phyloP scores from a whole-genome alignment of 2,797 vertebrate genomes.

The Valencia hispanica region DNA sequence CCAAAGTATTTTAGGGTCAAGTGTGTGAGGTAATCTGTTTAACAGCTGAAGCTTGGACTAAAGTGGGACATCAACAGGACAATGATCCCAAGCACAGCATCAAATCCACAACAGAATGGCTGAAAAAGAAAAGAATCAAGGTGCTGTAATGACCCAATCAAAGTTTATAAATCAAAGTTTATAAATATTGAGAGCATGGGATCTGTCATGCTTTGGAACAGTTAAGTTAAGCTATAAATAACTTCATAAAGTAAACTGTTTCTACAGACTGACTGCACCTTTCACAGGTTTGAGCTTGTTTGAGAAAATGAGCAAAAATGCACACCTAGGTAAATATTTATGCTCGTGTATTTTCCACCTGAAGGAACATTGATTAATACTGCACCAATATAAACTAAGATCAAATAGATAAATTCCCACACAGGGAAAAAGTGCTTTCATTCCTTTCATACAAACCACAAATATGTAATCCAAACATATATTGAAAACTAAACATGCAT shows the following conservation, averaged over 20 bases:
- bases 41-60: background rate
- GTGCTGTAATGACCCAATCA: background rate
- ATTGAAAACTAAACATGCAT: background rate
- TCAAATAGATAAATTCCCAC: background rate
- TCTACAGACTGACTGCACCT: background rate
- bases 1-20: too few species aligned
- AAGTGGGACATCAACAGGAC: background rate
- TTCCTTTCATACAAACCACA: constrained; percentile 3
- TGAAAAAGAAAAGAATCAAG: background rate
- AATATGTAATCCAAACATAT: constrained; percentile 2
- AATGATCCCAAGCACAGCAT: background rate
- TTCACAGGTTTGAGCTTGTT: background rate
- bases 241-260: background rate
- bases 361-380: background rate
- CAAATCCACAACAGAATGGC: background rate
- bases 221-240: too few species aligned
- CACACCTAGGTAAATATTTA: constrained; percentile 1
- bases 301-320: background rate
- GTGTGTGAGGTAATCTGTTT: background rate
- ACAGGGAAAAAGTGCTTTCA: background rate
- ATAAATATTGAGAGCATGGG: background rate
- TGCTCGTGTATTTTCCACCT: background rate
- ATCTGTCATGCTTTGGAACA: background rate
- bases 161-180: background rate
- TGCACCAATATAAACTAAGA: background rate